Conservation (phyloP, 2,113 vertebrate species). For the Picathartes gymnocephalus region DNA sequence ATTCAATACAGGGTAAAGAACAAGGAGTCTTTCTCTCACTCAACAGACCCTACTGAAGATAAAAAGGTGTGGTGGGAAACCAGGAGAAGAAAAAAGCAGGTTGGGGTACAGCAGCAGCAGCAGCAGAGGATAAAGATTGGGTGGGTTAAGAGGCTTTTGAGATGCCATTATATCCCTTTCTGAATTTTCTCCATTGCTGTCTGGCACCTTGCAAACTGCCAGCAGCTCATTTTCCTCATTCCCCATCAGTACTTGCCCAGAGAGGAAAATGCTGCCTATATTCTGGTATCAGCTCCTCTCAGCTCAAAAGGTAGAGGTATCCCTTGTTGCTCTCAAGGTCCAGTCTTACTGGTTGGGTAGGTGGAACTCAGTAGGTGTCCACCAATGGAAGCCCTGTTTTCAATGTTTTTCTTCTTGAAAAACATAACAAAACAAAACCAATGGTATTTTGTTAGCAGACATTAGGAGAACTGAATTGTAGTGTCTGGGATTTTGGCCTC, state of each 20-base stretch:
- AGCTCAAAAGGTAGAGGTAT: background rate
- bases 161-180: background rate
- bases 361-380: background rate
- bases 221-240: background rate
- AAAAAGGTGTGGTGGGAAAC: background rate
- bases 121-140: background rate
- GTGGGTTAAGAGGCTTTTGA: background rate
- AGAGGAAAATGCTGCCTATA: background rate
- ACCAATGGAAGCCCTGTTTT: background rate
- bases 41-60: background rate
- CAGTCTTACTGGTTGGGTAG: background rate
- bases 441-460: background rate
- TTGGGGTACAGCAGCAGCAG: background rate
- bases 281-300: background rate
- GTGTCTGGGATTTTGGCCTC: slow-evolving; percentile 24
- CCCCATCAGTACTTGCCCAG: background rate
- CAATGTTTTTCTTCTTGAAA: background rate
- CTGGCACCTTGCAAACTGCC: background rate
- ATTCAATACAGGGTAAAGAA: background rate
- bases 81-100: background rate
- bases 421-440: background rate
- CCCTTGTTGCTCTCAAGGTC: background rate
- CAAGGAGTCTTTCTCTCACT: background rate
- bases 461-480: background rate
- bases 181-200: background rate